These are phyloP conservation scores for Allolobophora icterica DNA, from an alignment of 2,888 invertebrate species.

Conservation along the genomic window DNA sequence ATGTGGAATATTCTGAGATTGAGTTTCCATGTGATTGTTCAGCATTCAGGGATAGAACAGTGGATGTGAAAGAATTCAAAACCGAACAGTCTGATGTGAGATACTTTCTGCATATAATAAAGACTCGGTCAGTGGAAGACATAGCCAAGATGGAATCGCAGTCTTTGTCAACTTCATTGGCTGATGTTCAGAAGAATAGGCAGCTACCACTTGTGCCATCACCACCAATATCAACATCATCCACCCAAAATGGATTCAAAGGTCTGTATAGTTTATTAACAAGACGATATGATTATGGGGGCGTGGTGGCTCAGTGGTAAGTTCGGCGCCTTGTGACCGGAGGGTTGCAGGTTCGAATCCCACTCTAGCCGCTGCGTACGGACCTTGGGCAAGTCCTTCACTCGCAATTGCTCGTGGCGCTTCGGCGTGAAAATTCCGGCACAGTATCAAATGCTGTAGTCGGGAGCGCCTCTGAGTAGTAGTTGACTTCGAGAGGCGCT, in stretches of 20 bases:
- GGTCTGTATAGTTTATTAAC: background rate
- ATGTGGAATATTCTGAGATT: background rate
- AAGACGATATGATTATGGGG: no score
- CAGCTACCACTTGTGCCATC: background rate
- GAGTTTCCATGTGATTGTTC: background rate
- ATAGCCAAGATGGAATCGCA: background rate
- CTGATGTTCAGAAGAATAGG: background rate
- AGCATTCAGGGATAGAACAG: background rate
- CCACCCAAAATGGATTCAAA: background rate
- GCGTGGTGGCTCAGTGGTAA: no score
- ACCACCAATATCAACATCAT: background rate
- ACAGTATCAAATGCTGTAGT: no score
- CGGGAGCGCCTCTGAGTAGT: no score
- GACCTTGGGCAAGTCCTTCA: no score
- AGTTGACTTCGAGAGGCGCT: no score
- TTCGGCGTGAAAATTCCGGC: no score
- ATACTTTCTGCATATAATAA: background rate
- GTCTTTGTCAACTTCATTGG: background rate
- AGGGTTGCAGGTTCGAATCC: no score
- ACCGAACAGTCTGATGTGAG: background rate
- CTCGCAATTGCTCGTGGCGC: no score
- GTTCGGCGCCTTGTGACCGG: no score
- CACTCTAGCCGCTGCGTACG: no score
- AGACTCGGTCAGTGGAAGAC: background rate
- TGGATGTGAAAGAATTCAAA: background rate